Evolutionary conservation across 2,113 vertebrate species (phyloP), one percentile per base, ranked within the genome.

Genomic region (Callocephalon fimbriatum): DNA sequence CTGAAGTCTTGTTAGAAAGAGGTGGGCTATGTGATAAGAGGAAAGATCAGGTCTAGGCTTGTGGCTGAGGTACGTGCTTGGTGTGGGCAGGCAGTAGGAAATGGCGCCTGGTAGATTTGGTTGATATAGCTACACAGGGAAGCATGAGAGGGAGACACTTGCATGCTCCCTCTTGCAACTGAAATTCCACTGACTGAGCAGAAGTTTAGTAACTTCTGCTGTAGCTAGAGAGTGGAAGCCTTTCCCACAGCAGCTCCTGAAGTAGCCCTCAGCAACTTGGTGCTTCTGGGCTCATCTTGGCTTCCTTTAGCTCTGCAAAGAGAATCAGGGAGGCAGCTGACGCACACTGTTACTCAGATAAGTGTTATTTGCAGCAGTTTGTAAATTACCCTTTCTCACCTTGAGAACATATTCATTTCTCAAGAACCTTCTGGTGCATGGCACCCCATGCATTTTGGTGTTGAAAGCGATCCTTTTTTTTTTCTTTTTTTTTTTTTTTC

Each of bases 391-490:
- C 27, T 91, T 86, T 82, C 40, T 61, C 6, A 68, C 65, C 85
- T 62, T 38, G 21, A 85, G 51, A 84, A 53, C 31, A 3, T 79
- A 27, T 5, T 79, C 72, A 22, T 13, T 51, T 86, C 45, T 82
- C 14, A 78, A 74, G 86, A 94, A 73, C 73, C 61, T 88, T 44
- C n/a, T 90, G 90, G 93, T 90, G 85, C 94, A 95, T 97, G 95
- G 97, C 95, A 98, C 95, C 63, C 97, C 31, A 6, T 96, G 76
- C 92, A 65, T 97, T 88, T 77, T 96, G 81, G 89, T 92, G 76
- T 93, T 92, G 54, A 97, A 97, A 98, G 87, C 35, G 19, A 67
- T 87, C 88, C 82, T 40, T 8, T 95, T 94, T 96, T 88, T 86
- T 93, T n/a, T n/a, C n/a, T n/a, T n/a, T n/a, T n/a, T 95, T 97